A percentile compares a stretch with the other conserved stretches of the same genome.
phyloP scores from a whole-genome alignment of 2,113 vertebrate genomes.

The Cathartes aura region DNA sequence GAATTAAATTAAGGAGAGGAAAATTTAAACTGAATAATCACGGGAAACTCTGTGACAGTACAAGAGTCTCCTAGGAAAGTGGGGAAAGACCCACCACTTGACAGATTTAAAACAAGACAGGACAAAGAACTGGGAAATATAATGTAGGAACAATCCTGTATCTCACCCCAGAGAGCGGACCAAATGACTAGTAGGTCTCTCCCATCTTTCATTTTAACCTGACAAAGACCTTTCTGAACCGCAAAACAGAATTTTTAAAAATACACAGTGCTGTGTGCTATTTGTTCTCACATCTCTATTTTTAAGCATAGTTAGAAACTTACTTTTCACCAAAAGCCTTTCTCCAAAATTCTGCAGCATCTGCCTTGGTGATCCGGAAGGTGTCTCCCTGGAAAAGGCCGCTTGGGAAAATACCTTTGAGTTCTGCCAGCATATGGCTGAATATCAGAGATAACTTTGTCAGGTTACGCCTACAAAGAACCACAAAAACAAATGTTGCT shows the following conservation, averaged over 20 bases:
- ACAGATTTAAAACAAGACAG: neutral
- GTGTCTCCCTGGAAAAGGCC: slow-evolving; percentile 97
- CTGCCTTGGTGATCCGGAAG: slow-evolving; percentile 98
- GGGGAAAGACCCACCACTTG: neutral
- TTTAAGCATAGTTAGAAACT: slow-evolving; percentile 49
- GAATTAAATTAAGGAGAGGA: slow-evolving; percentile 6
- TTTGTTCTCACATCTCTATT: neutral
- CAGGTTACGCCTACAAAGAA: slow-evolving; percentile 86
- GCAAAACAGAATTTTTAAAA: neutral
- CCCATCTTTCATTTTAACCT: neutral
- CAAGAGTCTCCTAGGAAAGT: neutral
- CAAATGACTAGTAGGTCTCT: neutral
- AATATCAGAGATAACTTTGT: slow-evolving; percentile 98
- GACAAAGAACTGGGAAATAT: neutral
- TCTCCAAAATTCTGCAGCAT: slow-evolving; percentile 98
- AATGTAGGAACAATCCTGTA: neutral
- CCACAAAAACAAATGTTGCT: neutral
- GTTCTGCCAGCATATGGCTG: slow-evolving; percentile 98
- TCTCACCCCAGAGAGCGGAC: neutral
- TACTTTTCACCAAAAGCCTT: slow-evolving; percentile 97
- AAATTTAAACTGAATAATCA: neutral
- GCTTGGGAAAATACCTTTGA: slow-evolving; percentile 96
- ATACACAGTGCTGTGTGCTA: no score
- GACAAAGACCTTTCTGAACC: neutral
- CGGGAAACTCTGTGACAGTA: neutral